These are phyloP conservation scores for Amphilophus citrinellus DNA, from an alignment of 2,113 vertebrate genomes.

Conservation along the genomic window DNA sequence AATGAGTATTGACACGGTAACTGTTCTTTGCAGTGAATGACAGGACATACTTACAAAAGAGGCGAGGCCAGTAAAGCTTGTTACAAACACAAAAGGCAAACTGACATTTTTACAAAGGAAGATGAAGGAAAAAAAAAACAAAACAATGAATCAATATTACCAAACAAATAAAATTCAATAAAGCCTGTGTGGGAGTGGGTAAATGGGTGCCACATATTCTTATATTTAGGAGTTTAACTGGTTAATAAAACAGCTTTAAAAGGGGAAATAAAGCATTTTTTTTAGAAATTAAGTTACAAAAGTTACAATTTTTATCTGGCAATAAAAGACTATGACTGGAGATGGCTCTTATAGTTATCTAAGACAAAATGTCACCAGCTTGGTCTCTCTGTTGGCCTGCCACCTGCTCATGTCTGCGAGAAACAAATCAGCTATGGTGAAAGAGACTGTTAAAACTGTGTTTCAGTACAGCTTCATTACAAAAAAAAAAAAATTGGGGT, in stretches of 20 bases:
- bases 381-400: not conserved
- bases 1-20: constrained; percentile 36
- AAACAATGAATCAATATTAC: not conserved
- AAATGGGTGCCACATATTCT: not conserved
- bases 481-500: not conserved
- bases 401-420: constrained; percentile 9
- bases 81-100: constrained; percentile 23
- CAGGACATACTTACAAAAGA: not conserved
- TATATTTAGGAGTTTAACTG: not conserved
- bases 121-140: not conserved
- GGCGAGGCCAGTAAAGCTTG: not conserved
- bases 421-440: not conserved
- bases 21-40: constrained; percentile 15
- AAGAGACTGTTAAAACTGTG: not conserved
- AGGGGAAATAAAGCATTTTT: not conserved
- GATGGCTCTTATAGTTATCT: not conserved
- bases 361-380: constrained; percentile 1
- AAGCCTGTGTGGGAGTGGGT: constrained; percentile 7
- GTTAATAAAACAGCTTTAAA: not conserved
- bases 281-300: not conserved
- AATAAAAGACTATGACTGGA: not conserved
- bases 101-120: not conserved
- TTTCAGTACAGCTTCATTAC: not conserved
- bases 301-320: too few relatives aligned
- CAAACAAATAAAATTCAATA: not conserved